Evolutionary conservation across 2,113 vertebrate species (phyloP), one percentile per base, ranked within the genome.

Genomic region (Triplophysa dalaica): DNA sequence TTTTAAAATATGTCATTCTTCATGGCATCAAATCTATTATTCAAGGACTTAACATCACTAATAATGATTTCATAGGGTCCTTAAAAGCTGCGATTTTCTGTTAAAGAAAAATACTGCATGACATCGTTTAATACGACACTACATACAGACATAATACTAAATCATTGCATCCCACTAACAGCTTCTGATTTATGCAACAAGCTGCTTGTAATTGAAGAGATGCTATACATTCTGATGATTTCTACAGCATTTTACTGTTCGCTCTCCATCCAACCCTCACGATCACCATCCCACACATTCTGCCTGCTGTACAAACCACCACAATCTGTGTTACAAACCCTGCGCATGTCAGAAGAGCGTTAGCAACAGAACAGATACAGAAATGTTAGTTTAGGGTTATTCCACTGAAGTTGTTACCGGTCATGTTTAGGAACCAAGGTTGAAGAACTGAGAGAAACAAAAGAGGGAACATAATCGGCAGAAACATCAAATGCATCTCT

Each of bases 361-460:
- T 77, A 81, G 77, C 26, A 75, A 64, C 12, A 75, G 41, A 75
- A 79, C 16, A 26, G 70, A 56, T 19, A 43, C 24, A 63, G 72
- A 19, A 58, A 80, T 56, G 73, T 77, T 73, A 73, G 73, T 56
- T 78, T 66, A 79, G 14, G 14, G 24, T 72, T 70, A 70, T 68
- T 85, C 69, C 24, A 65, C 64, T 58, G 26, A 84, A 81, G 70
- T 73, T 81, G 78, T 86, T 87, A 87, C 86, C 85, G 80, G 87
- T 70, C 29, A 89, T 64, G 81, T 84, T 89, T 83, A 86, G 82
- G 87, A 85, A 87, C 86, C 87, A 89, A 80, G 88, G 86, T 66
- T 84, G 88, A 83, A 81, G 78, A 85, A 87, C 88, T 87, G 77
- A 83, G 85, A 85, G 82, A 82, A 78, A 70, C 73, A 21, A 79